Base-by-base conservation (phyloP, 1,140 invertebrate species). In the Schmidtea mediterranea region DNA sequence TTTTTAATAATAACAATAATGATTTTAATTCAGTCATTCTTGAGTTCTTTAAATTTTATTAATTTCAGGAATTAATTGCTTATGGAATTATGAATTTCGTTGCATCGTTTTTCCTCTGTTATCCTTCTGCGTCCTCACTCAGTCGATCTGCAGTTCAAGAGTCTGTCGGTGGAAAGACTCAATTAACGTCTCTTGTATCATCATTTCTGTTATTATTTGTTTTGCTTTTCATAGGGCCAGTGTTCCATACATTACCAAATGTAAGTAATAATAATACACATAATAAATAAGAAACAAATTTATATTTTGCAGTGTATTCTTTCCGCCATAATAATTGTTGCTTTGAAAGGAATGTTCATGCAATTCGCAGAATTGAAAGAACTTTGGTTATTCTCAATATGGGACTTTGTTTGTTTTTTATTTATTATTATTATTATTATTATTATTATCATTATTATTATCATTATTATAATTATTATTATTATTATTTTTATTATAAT, bases 291-390 rank as follows among this genome's bases (percentile, higher is more conserved):
- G n/a, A n/a, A n/a, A n/a, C n/a, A n/a, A n/a, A n/a, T n/a, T n/a
- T n/a, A n/a, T n/a, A n/a, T n/a, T n/a, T n/a, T n/a, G 10, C 58
- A 58, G 58, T 59, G 57, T 52, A 52, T 54, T 1, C 40, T 71
- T 15, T 64, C 68, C 2, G 62, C 62, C 24, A 70, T 72, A 41
- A 70, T 71, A 39, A 59, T 71, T 46, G 65, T 72, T 12, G 68
- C 67, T 15, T 52, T 71, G n/a, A 63, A 65, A 43, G 57, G 56
- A 48, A 61, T 72, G 53, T 60, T 71, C 43, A 49, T 67, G 32
- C 67, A 70, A 56, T 52, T 66, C 12, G 53, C 55, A 49, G 65
- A 69, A 48, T 53, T 69, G 5, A 55, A 54, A 13, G 51, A 57
- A 48, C 53, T 66, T 9, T 69, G 59, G 57, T 57, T 52, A 41